Percentiles rank a stretch among this genome's conserved stretches.
phyloP scores from a whole-genome alignment of 2,888 invertebrate species.

The Chrysotoxum bicinctum region DNA sequence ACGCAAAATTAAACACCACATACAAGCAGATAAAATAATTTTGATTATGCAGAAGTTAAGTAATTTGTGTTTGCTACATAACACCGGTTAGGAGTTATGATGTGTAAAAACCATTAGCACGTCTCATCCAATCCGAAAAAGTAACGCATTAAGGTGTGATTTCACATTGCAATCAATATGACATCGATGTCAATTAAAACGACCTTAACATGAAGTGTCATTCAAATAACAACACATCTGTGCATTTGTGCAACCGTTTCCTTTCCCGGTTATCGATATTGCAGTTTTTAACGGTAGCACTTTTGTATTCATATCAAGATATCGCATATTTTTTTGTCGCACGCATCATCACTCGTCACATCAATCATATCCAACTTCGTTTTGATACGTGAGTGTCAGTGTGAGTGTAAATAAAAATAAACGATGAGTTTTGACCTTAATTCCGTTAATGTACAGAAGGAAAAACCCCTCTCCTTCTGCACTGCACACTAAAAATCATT shows the following conservation, averaged over 20 bases:
- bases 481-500: constrained; percentile 20
- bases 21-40: neutral
- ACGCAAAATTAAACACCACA: neutral
- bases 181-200: constrained; percentile 13
- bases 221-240: constrained; percentile 17
- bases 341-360: constrained; percentile 12
- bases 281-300: constrained; percentile 1
- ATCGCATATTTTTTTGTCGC: constrained; percentile 26
- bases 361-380: constrained; percentile 27
- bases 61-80: neutral
- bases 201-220: constrained; percentile 31
- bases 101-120: neutral
- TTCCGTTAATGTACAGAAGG: constrained; percentile 40
- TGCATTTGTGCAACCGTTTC: neutral
- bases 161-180: constrained; percentile 21
- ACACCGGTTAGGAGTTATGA: neutral
- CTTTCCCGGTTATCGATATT: constrained; percentile 31
- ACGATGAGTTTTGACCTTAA: constrained; percentile 58
- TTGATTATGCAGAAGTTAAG: neutral
- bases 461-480: neutral
- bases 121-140: constrained; percentile 18
- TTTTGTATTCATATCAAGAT: constrained; percentile 27
- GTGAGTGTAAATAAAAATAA: constrained; percentile 44
- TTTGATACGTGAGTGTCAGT: constrained; percentile 43
- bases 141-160: neutral